Conservation (phyloP, 2,113 vertebrate genomes). For the Trogon melanurus region DNA sequence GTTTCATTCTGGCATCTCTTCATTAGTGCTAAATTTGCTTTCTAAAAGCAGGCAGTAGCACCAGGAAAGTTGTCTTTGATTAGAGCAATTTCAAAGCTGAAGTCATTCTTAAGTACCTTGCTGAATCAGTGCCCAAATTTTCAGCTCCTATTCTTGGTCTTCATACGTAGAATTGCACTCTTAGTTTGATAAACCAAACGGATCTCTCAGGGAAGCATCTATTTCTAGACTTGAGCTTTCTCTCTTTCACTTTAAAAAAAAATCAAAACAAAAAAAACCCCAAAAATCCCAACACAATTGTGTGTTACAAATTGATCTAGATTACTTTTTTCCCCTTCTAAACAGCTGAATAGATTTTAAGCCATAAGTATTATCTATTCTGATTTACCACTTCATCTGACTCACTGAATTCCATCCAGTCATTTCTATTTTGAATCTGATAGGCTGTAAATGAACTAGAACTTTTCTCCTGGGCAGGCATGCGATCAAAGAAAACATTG, state of each 20-base stretch:
- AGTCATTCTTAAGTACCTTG: background rate
- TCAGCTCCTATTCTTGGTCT: background rate
- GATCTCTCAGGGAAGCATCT: background rate
- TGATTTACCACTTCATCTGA: constrained; percentile 12
- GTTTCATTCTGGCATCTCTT: background rate
- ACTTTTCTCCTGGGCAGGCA: constrained; percentile 28
- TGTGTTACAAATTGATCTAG: background rate
- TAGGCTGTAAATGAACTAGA: constrained; percentile 27
- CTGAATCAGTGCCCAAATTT: background rate
- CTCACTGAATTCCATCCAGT: constrained; percentile 22
- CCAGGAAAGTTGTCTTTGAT: background rate
- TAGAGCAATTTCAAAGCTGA: constrained; percentile 8
- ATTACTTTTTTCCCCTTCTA: background rate
- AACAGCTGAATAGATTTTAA: background rate
- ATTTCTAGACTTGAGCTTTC: background rate
- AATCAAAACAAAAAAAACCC: background rate
- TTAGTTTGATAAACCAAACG: background rate
- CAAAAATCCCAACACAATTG: background rate
- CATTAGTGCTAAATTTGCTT: constrained; percentile 17
- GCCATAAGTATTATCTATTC: background rate
- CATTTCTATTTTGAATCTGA: background rate
- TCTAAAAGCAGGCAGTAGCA: background rate
- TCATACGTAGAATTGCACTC: background rate
- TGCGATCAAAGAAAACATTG: constrained; percentile 41
- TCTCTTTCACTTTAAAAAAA: background rate